Conservation (phyloP, 2,113 vertebrate species). For the Pygoscelis antarcticus region DNA sequence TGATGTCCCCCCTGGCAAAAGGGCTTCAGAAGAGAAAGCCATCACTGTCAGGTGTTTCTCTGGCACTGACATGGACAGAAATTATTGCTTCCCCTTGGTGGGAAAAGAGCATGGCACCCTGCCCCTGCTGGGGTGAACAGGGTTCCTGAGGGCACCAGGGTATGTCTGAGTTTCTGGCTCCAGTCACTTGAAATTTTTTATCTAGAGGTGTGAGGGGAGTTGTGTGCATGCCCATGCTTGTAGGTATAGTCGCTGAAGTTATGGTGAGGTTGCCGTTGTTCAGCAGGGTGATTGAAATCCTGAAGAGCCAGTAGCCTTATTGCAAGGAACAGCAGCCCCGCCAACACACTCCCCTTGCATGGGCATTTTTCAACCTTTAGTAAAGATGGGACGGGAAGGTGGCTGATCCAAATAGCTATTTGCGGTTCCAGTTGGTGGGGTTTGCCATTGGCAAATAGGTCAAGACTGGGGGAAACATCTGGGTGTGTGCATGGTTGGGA, state of each 20-base stretch:
- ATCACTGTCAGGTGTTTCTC: neutral
- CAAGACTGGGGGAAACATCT: neutral
- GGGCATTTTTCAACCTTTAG: neutral
- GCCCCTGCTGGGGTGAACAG: neutral
- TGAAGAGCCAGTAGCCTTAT: neutral
- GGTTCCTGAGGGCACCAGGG: neutral
- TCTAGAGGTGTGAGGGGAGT: neutral
- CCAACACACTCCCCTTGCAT: neutral
- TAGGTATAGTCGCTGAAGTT: neutral
- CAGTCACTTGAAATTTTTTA: neutral
- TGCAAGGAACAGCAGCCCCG: neutral
- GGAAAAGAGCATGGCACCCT: neutral
- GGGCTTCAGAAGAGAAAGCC: neutral
- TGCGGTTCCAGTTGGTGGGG: neutral
- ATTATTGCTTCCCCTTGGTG: neutral
- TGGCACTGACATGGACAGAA: neutral
- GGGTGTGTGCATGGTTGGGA: neutral
- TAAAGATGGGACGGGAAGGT: neutral
- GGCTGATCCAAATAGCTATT: neutral
- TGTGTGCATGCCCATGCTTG: neutral
- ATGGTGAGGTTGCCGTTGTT: neutral
- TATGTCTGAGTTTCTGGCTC: neutral
- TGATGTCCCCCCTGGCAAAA: neutral
- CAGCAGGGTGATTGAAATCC: neutral
- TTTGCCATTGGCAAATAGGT: neutral